Conservation (phyloP, 2,797 vertebrate genomes). For the Lindbergichthys nudifrons region DNA sequence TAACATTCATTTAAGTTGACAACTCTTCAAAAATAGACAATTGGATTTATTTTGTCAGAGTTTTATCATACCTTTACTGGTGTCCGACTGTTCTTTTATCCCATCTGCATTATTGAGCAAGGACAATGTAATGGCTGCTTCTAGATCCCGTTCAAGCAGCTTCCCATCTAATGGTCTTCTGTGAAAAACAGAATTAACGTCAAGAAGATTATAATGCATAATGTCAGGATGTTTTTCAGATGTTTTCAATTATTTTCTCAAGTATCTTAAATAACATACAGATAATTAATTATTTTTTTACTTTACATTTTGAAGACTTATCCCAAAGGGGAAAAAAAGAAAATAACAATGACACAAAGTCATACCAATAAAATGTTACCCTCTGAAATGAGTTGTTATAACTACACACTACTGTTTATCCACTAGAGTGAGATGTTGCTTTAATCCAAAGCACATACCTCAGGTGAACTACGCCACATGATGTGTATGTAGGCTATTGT, state of each 20-base stretch:
- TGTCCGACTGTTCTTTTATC: slow-evolving; percentile 52
- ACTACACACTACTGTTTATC: not conserved
- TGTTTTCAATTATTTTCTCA: not conserved
- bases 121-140: slow-evolving; percentile 91
- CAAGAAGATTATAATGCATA: not conserved
- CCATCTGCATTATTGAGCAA: slow-evolving; percentile 77
- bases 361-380: not conserved
- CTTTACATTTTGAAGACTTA: not conserved
- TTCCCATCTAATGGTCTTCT: slow-evolving; percentile 89
- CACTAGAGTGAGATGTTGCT: not conserved
- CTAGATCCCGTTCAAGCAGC: slow-evolving; percentile 87
- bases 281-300: fast-evolving
- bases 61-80: slow-evolving; percentile 70
- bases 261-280: not conserved
- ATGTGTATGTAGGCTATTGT: no score
- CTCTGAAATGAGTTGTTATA: not conserved
- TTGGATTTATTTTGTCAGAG: not conserved
- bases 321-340: not conserved
- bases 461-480: not conserved
- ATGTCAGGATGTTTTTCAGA: not conserved
- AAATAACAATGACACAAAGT: not conserved
- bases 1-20: not conserved
- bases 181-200: slow-evolving; percentile 27
- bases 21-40: not conserved
- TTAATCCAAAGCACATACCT: not conserved